Conservation (phyloP, 2,113 vertebrate genomes). For the Aepyceros melampus region DNA sequence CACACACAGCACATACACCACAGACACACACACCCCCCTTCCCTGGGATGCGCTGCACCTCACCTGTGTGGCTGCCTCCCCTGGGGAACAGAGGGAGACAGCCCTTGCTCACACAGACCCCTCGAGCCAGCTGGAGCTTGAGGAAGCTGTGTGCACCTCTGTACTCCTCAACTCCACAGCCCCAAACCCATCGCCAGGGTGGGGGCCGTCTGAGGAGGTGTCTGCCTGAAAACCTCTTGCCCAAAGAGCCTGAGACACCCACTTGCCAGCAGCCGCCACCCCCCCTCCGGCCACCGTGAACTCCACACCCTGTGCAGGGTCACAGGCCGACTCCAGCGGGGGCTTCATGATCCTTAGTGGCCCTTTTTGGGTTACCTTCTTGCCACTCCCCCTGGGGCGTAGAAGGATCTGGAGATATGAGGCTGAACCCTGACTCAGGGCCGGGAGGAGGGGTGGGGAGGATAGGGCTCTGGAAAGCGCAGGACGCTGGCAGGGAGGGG, state of each 20-base stretch:
- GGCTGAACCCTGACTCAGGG: neutral
- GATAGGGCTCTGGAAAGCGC: rapidly evolving
- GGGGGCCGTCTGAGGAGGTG: neutral
- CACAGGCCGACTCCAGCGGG: rapidly evolving
- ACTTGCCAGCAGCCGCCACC: rapidly evolving
- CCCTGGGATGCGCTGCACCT: neutral
- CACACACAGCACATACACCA: neutral
- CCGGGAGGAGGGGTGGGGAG: rapidly evolving
- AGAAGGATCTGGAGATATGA: neutral
- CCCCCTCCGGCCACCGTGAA: too few relatives aligned
- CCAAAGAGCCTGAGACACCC: neutral
- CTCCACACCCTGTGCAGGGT: rapidly evolving
- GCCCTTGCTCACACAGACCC: neutral
- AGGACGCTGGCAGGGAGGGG: rapidly evolving
- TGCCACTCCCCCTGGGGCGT: neutral
- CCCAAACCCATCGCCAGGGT: neutral
- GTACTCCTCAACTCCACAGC: rapidly evolving
- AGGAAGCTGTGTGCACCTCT: rapidly evolving
- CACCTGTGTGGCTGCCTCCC: neutral
- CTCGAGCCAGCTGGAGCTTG: neutral
- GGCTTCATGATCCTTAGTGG: rapidly evolving
- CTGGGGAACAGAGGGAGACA: rapidly evolving
- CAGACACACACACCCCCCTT: neutral
- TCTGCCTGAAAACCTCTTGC: neutral
- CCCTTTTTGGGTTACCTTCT: rapidly evolving